Base-by-base conservation (phyloP, 2,797 vertebrate genomes). In the Cuniculus paca region DNA sequence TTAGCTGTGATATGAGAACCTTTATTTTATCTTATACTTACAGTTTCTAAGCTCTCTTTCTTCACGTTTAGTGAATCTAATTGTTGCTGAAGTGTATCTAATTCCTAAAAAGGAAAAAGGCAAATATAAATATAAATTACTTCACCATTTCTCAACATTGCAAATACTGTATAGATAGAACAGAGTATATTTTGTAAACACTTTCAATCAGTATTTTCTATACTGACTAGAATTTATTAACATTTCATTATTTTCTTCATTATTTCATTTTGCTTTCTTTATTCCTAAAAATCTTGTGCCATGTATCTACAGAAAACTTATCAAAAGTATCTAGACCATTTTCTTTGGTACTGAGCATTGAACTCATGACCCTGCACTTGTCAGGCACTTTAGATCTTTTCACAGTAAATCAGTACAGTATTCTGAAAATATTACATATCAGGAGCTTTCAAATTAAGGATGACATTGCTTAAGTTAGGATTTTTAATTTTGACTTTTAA, bases 71-170 rank as follows among this genome's bases (percentile, higher is more conserved):
- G 96, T 13, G 98, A 75, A 78, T 99, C 99, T 94, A 99, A 96
- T 83, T 99, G 99, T 86, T 99, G 99, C 95, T 99, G 99, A n/a
- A 99, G 99, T 97, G 98, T 98, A 97, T 98, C 94, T 68, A 99
- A 95, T 94, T 99, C 99, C 99, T 99, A 96, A 88, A 78, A 79
- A 36, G 52, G 52, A 90, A 95, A 86, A 94, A 65, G 2, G 1
- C 5, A 96, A 65, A 97, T 88, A 83, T 7, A 84, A 72, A 80
- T 24, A 89, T 70, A 90, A 89, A 86, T 72, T 88, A 1, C 22
- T 39, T 92, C 24, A 63, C 17, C 39, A 45, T 56, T 90, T 94
- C 34, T 90, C 28, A 95, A 93, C 17, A 94, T 65, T 72, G 91
- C n/a, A 92, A 84, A 72, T 89, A 45, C 72, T 74, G 6, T 28